Evolutionary conservation across 92 coral and sea anemone genomes (phyloP).

Genomic region (Phenganax subtilis): DNA sequence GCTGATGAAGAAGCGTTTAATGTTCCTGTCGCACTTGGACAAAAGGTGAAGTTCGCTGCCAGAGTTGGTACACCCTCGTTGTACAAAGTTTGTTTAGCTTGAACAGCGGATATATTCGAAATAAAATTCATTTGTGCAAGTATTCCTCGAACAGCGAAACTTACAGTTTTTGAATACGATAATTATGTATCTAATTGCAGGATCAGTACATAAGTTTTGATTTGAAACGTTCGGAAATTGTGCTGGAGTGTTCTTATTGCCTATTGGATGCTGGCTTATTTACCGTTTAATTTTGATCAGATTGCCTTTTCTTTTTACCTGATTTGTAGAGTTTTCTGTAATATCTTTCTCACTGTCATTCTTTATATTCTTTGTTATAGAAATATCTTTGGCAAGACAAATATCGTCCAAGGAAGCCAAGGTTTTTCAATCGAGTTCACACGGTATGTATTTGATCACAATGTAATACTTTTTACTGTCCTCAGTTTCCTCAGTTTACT

Average conservation of each 20-base stretch:
- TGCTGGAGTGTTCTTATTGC: no score
- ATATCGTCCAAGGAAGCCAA: constrained; percentile 95
- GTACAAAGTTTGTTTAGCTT: no score
- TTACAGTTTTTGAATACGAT: no score
- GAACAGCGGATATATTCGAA: no score
- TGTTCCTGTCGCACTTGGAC: constrained; percentile 82
- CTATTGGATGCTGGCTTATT: no score
- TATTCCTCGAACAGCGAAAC: no score
- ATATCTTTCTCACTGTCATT: neutral
- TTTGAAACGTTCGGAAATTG: no score
- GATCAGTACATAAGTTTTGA: no score
- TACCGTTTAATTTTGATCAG: no score
- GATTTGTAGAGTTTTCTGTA: neutral
- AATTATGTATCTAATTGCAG: no score
- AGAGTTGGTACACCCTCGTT: neutral
- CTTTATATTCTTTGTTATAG: constrained; percentile 41
- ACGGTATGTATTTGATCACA: constrained; percentile 61
- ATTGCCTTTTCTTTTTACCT: neutral
- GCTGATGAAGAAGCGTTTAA: constrained; percentile 95
- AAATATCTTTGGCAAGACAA: constrained; percentile 95
- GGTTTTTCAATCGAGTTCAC: constrained; percentile 98
- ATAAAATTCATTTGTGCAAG: no score
- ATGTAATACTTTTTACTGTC: neutral
- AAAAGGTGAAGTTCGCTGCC: constrained; percentile 54
- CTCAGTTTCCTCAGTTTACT: no score